Conservation (phyloP, 2,797 vertebrate genomes). For the Eospalax fontanierii region DNA sequence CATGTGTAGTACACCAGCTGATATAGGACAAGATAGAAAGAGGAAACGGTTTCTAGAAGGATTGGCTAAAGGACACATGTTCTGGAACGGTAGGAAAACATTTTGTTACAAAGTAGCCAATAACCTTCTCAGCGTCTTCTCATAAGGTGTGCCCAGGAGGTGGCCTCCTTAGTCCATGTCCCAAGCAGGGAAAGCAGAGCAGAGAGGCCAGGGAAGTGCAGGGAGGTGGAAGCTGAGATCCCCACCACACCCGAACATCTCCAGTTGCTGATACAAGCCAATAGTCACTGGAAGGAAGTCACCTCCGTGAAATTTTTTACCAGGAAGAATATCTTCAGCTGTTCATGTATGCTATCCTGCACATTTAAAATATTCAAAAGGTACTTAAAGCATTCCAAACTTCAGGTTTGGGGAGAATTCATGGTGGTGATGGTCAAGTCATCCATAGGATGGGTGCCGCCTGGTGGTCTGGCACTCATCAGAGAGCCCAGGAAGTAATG, state of each 20-base stretch:
- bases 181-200: too few relatives aligned
- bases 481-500: slow-evolving; percentile 72
- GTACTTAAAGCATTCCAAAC: background rate
- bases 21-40: background rate
- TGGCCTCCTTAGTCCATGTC: too few relatives aligned
- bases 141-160: background rate
- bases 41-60: background rate
- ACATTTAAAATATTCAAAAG: background rate
- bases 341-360: background rate
- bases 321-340: background rate
- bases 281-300: background rate
- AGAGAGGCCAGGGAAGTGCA: rapidly evolving
- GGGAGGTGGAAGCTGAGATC: background rate
- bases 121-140: background rate
- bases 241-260: rapidly evolving
- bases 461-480: slow-evolving; percentile 29
- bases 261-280: rapidly evolving
- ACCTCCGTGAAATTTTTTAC: background rate
- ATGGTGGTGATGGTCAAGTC: rapidly evolving
- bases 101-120: too few relatives aligned
- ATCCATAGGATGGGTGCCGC: background rate
- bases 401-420: background rate
- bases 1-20: rapidly evolving
- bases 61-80: background rate
- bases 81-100: rapidly evolving